These are phyloP conservation scores for Chlorospingus semifuscus DNA, from an alignment of 2,797 vertebrate species.

Conservation along the genomic window DNA sequence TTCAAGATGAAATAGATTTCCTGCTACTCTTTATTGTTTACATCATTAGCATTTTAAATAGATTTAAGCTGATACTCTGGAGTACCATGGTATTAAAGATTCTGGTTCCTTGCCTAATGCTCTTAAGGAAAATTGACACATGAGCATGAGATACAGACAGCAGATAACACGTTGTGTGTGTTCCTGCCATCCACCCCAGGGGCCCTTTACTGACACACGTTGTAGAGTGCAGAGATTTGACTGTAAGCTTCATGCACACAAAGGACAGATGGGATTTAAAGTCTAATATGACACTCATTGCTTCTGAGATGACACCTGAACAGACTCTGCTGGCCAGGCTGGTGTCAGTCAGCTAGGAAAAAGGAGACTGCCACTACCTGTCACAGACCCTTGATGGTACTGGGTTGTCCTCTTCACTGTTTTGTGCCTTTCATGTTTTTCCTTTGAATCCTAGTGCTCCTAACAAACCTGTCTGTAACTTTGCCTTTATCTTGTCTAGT, in stretches of 20 bases:
- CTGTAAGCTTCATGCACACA: not conserved
- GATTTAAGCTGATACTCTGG: not conserved
- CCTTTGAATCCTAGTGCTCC: not conserved
- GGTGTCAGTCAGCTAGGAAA: not conserved
- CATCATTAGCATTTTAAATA: not conserved
- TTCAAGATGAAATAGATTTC: not conserved
- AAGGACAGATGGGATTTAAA: not conserved
- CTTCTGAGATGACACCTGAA: not conserved
- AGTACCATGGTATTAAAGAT: rapidly evolving
- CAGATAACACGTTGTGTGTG: not conserved
- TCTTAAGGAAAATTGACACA: not conserved
- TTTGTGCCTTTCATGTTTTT: rapidly evolving
- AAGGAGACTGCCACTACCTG: not conserved
- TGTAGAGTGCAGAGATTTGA: not conserved
- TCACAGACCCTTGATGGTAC: not conserved
- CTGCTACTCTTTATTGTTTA: not conserved
- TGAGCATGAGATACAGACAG: not conserved
- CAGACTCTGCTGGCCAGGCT: not conserved
- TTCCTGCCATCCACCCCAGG: not conserved
- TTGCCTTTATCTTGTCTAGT: not conserved
- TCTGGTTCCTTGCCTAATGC: not conserved
- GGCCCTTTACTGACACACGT: rapidly evolving
- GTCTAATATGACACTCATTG: rapidly evolving
- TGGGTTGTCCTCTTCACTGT: not conserved
- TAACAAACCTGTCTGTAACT: not conserved